Evolutionary conservation across 2,113 vertebrate genomes (phyloP).

Genomic region (Tyto alba): DNA sequence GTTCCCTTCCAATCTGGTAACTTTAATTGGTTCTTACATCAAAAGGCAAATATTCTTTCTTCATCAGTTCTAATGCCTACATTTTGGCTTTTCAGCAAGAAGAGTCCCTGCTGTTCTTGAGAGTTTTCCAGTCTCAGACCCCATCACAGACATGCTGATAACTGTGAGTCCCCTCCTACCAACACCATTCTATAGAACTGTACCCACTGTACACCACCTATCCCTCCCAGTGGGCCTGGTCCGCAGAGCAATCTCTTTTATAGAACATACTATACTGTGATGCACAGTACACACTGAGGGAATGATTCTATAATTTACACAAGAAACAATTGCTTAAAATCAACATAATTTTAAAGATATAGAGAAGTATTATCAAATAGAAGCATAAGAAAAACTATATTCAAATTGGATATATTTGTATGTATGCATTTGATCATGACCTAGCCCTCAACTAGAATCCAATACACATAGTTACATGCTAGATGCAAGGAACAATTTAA

Average conservation of each 20-base stretch:
- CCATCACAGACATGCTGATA: fast-evolving
- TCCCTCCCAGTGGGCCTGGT: background rate
- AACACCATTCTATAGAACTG: background rate
- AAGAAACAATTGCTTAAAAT: background rate
- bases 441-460: background rate
- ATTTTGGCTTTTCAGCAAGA: background rate
- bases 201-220: fast-evolving
- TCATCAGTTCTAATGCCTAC: background rate
- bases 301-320: background rate
- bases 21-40: background rate
- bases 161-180: fast-evolving
- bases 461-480: background rate
- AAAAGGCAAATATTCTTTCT: background rate
- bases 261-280: background rate
- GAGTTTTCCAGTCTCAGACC: background rate
- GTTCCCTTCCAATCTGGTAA: background rate
- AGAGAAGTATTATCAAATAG: background rate
- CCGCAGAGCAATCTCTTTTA: background rate
- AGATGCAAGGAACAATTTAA: background rate
- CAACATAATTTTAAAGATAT: background rate
- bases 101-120: background rate
- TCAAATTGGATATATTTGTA: background rate
- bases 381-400: background rate
- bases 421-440: background rate
- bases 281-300: background rate